A percentile compares a stretch with the other conserved stretches of the same genome.
phyloP scores from a whole-genome alignment of 2,888 invertebrate genomes.

The Macrosiphum euphorbiae region DNA sequence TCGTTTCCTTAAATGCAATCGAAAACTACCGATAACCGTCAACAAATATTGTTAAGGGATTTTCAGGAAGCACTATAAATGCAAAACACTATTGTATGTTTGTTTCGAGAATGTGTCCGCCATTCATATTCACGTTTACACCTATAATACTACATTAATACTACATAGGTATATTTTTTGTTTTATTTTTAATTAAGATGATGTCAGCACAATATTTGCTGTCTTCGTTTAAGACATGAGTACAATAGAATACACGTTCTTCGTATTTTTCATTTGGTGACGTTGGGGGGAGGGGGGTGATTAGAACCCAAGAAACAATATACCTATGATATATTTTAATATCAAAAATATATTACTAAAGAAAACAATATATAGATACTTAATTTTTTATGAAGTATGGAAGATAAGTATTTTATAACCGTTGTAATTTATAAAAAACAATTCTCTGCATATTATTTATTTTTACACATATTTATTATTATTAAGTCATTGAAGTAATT shows the following conservation, averaged over 20 bases:
- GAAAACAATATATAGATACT: neutral
- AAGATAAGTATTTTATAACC: neutral
- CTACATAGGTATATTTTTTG: neutral
- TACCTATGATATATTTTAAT: neutral
- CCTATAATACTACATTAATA: neutral
- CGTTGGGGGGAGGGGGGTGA: neutral
- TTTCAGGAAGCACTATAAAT: neutral
- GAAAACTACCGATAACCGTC: neutral
- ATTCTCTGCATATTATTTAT: neutral
- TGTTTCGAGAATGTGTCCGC: neutral
- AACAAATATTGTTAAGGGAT: neutral
- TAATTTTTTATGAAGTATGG: neutral
- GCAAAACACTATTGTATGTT: neutral
- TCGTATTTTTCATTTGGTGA: neutral
- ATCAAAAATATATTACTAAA: neutral
- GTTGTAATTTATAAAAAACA: neutral
- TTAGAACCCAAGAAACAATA: neutral
- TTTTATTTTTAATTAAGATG: neutral
- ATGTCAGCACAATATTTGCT: neutral
- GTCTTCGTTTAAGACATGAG: neutral
- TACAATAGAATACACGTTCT: neutral
- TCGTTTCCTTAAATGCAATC: neutral
- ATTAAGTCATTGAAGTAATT: neutral
- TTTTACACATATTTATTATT: neutral
- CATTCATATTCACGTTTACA: neutral